These are phyloP conservation scores for Bombus affinis DNA, from an alignment of 1,140 invertebrate species.

Conservation along the genomic window DNA sequence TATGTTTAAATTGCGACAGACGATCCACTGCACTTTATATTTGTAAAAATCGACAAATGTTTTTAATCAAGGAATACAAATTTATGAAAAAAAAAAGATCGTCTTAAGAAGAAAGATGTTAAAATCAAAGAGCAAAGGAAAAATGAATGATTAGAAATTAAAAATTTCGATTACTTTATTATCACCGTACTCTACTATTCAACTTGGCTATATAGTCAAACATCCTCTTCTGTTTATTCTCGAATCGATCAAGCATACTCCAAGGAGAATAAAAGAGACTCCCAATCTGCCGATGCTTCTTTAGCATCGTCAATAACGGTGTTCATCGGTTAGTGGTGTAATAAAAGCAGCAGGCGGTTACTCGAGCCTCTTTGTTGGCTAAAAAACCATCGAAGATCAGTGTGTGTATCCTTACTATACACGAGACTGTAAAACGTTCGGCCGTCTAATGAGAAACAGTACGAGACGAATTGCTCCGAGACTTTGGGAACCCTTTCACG, in stretches of 20 bases:
- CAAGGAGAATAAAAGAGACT: neutral
- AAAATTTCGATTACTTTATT: too few species aligned
- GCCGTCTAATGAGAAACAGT: slow-evolving; percentile 37
- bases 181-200: too few species aligned
- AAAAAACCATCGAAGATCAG: slow-evolving; percentile 20
- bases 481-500: slow-evolving; percentile 17
- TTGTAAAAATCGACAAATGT: too few species aligned
- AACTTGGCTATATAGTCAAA: neutral
- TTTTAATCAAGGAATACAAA: too few species aligned
- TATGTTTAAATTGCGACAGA: too few species aligned
- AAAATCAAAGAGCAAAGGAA: too few species aligned
- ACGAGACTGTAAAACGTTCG: neutral
- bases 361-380: neutral
- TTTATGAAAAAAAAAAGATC: too few species aligned
- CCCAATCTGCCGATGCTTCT: neutral
- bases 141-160: too few species aligned
- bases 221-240: neutral
- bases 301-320: neutral
- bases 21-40: too few species aligned
- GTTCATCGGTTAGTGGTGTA: neutral
- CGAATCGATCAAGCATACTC: slow-evolving; percentile 27
- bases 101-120: too few species aligned
- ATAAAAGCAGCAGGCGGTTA: slow-evolving; percentile 17
- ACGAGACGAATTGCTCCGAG: slow-evolving; percentile 40
- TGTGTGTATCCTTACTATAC: neutral